Percentiles rank a stretch among this genome's conserved stretches.
These are phyloP conservation scores for Setophaga kirtlandii DNA, from an alignment of 2,113 vertebrate genomes.

Conservation along the genomic window DNA sequence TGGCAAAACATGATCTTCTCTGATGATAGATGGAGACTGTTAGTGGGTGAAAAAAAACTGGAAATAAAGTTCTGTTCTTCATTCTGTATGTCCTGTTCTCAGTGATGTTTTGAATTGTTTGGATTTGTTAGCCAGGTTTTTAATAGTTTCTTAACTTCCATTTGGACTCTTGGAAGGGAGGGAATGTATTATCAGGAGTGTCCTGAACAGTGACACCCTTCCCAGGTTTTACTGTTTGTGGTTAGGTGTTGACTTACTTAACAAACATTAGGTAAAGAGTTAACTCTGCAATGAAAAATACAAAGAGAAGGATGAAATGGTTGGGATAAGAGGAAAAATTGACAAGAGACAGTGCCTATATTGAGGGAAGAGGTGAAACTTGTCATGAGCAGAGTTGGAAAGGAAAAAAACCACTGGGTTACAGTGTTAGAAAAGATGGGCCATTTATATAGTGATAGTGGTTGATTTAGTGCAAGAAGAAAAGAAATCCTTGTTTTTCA, in stretches of 20 bases:
- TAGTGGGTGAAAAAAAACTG: background rate
- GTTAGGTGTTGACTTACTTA: background rate
- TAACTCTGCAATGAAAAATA: background rate
- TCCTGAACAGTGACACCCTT: background rate
- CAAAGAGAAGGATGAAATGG: background rate
- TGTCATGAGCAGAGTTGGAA: background rate
- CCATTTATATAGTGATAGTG: background rate
- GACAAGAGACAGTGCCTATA: rapidly evolving
- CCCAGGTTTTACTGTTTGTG: background rate
- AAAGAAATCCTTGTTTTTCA: background rate
- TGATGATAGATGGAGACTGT: background rate
- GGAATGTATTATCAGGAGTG: background rate
- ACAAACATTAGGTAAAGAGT: background rate
- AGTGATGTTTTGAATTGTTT: background rate
- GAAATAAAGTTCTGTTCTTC: background rate
- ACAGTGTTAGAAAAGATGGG: background rate
- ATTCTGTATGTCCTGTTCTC: background rate
- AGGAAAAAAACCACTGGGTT: background rate
- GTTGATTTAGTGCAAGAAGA: background rate
- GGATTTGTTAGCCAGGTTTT: background rate
- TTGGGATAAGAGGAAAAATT: background rate
- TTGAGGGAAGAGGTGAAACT: background rate
- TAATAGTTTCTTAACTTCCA: background rate
- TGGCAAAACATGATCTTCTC: background rate
- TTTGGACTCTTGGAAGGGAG: background rate